Evolutionary conservation across 1,140 invertebrate genomes (phyloP), one percentile per base, ranked within the genome.

Genomic region (Lepidurus arcticus): DNA sequence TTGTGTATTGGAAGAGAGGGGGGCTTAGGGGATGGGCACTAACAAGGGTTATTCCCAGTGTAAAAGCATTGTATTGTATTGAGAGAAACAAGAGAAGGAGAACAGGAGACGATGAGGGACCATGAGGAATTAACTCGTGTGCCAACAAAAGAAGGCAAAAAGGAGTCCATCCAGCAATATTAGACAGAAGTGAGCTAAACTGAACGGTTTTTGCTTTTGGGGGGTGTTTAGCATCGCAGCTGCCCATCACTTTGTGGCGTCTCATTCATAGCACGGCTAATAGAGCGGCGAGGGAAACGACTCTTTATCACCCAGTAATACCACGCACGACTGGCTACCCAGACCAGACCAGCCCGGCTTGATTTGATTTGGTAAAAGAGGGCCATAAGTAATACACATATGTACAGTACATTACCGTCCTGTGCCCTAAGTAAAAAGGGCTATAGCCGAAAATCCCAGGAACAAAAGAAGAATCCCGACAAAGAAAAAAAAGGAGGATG

Each of bases 181-280:
- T 21, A 34, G 34, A 34, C 34, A 34, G 34, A 34, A 34, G 34
- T 34, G 34, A 34, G 53, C 16, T 65, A n/a, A 65, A 65, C 16
- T 13, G 53, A 21, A 21, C 21, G 53, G 13, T 7, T 16, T 13
- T n/a, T 65, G 53, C 21, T 65, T 65, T 13, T 13, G 47, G 21
- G 16, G 53, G 53, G 53, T 10, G 53, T 21, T 65, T 65, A n/a
- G 53, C 53, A 65, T 65, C 53, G 53, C 53, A 65, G 53, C 53
- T 65, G 53, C 21, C 53, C 53, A 65, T 65, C 53, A 65, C 13
- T 13, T 16, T 65, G 53, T 13, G 53, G 16, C 53, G 1, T 47
- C 45, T 65, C 53, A 65, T 65, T 65, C 53, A 65, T 65, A 21
- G 53, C 53, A 65, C 16, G 16, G 53, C 53, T 65, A 65, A 65